Evolutionary conservation across 2,113 vertebrate genomes (phyloP), one percentile per base, ranked within the genome.

Genomic region (Spheniscus mendiculus): DNA sequence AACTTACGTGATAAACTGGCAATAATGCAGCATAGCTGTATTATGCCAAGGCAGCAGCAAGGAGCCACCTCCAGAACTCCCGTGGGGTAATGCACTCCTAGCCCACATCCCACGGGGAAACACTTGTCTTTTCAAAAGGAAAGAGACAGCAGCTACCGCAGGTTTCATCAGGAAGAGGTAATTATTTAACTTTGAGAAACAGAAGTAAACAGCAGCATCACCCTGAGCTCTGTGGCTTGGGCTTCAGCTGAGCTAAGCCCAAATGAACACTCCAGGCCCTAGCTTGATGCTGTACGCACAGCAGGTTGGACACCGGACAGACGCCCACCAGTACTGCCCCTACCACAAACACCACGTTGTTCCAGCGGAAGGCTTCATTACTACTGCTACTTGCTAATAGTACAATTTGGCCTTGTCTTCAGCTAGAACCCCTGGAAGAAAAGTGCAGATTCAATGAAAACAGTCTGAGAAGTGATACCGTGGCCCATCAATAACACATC

Each of bases 241-340:
- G 9, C 59, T 91, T 74, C 72, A 74, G 34, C 44, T 80, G 69
- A 83, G 11, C 45, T 78, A 62, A 83, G 19, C 55, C 67, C 67
- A n/a, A 72, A n/a, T 3, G 17, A 63, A 30, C 25, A 20, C 15
- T 42, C 55, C 32, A 5, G 22, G 56, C 40, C 42, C 0, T 4
- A 74, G 53, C 27, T 6, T 15, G 44, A 26, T 25, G 34, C 25
- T 18, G 3, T 22, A 42, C 0, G 0, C 26, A 25, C 25, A 76
- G 38, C 34, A 67, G 25, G 38, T 0, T 71, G 59, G 40, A 25
- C 38, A 32, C 9, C 1, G 4, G n/a, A 49, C 2, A 27, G 38
- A 27, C 4, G 8, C 8, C 40, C 67, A n/a, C 22, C 59, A 58
- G 40, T 56, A 66, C 26, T 10, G 9, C 34, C 65, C 61, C 58